A percentile compares a stretch with the other conserved stretches of the same genome.
Evolutionary conservation across 2,113 vertebrate species (phyloP).

Genomic region (Lynx canadensis): DNA sequence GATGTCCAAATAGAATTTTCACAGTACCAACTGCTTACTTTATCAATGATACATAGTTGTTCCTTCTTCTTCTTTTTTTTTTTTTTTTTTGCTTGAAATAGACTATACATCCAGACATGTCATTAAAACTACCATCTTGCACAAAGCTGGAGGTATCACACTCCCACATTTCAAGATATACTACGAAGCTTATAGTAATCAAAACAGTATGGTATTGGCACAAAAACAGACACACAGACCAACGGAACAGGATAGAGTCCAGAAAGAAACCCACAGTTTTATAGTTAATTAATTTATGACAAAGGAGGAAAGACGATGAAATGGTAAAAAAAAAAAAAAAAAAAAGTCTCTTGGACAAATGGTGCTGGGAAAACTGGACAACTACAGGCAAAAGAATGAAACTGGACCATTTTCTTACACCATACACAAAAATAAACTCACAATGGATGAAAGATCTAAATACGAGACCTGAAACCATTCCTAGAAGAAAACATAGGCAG

Average conservation of each 20-base stretch:
- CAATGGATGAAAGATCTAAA: neutral
- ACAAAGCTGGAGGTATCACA: neutral
- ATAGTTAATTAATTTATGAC: neutral
- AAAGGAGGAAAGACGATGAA: neutral
- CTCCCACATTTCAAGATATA: neutral
- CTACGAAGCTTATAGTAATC: neutral
- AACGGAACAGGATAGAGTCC: neutral
- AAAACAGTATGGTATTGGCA: neutral
- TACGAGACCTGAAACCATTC: neutral
- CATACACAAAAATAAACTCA: neutral
- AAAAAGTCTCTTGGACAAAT: neutral
- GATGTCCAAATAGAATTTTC: neutral
- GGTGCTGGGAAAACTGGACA: neutral
- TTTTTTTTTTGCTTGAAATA: neutral
- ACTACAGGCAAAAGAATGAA: neutral
- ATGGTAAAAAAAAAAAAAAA: neutral
- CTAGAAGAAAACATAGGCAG: neutral
- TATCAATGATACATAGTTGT: neutral
- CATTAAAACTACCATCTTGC: neutral
- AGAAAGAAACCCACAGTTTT: neutral
- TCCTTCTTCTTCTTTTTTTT: neutral
- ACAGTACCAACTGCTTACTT: neutral
- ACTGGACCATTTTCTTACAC: neutral
- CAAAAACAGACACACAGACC: neutral
- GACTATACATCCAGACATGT: neutral